A percentile compares a stretch with the other conserved stretches of the same genome.
Conservation (phyloP, 2,888 invertebrate genomes). For the Eledona agricola region DNA sequence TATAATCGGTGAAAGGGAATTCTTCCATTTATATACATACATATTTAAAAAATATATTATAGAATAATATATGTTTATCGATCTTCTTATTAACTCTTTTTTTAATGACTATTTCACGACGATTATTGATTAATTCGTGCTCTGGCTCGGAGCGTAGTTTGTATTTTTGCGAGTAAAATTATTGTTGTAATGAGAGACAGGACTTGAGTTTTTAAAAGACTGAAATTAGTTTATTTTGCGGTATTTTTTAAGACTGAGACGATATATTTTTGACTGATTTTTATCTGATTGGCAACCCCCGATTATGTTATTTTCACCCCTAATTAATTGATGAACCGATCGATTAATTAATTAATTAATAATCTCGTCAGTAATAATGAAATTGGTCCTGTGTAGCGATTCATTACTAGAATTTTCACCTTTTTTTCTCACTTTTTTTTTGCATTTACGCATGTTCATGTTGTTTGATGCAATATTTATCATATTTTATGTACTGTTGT, state of each 20-base stretch:
- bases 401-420: conserved; percentile 7
- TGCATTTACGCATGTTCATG: conserved; percentile 64
- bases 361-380: no score
- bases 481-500: conserved; percentile 65
- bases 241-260: conserved; percentile 59
- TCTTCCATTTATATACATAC: conserved; percentile 41
- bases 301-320: conserved; percentile 44
- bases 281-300: conserved; percentile 63
- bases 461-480: conserved; percentile 64
- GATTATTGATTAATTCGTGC: no score
- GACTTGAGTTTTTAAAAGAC: conserved; percentile 55
- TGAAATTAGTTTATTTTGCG: conserved; percentile 52
- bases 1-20: conserved; percentile 54
- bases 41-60: conserved; percentile 33
- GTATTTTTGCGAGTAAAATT: conserved; percentile 44
- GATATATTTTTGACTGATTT: conserved; percentile 62
- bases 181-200: conserved; percentile 56
- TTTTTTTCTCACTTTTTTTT: conserved; percentile 52
- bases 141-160: conserved; percentile 39
- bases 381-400: conserved; percentile 55
- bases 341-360: no score
- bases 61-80: conserved; percentile 43
- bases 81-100: conserved; percentile 40
- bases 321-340: no score
- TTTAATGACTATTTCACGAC: conserved; percentile 37